Percentiles rank a stretch among this genome's conserved stretches.
phyloP scores from a whole-genome alignment of 2,113 vertebrate species.

The Steatornis caripensis region DNA sequence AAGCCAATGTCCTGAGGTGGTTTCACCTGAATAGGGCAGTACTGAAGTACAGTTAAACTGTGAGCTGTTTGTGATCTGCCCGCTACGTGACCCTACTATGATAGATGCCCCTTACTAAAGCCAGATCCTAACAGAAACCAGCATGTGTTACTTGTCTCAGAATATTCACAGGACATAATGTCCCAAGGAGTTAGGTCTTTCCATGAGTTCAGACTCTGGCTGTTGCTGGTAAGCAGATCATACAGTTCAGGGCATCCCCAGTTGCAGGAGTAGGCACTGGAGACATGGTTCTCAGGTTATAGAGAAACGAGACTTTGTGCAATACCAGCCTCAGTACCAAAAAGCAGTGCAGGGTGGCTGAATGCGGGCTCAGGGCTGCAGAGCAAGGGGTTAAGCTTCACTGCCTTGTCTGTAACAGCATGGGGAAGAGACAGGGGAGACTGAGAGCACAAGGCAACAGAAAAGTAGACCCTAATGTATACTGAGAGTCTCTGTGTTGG shows the following conservation, averaged over 20 bases:
- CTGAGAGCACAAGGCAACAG: not conserved
- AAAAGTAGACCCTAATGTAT: not conserved
- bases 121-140: not conserved
- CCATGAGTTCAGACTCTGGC: not conserved
- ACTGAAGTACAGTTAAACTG: not conserved
- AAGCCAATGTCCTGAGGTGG: not conserved
- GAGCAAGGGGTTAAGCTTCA: not conserved
- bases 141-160: not conserved
- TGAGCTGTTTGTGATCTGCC: not conserved
- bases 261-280: too few relatives aligned
- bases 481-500: not conserved
- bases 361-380: not conserved
- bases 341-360: too few relatives aligned
- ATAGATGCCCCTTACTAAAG: not conserved
- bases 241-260: not conserved
- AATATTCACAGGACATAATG: not conserved
- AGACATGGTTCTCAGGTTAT: not conserved
- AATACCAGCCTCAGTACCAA: too few relatives aligned
- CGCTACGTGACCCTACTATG: not conserved
- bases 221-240: not conserved
- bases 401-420: not conserved
- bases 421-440: not conserved
- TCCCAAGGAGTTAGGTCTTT: not conserved
- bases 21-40: not conserved
- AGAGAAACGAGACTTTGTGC: not conserved